Evolutionary conservation across 2,888 invertebrate genomes (phyloP).

Genomic region (Geotrupes spiniger): DNA sequence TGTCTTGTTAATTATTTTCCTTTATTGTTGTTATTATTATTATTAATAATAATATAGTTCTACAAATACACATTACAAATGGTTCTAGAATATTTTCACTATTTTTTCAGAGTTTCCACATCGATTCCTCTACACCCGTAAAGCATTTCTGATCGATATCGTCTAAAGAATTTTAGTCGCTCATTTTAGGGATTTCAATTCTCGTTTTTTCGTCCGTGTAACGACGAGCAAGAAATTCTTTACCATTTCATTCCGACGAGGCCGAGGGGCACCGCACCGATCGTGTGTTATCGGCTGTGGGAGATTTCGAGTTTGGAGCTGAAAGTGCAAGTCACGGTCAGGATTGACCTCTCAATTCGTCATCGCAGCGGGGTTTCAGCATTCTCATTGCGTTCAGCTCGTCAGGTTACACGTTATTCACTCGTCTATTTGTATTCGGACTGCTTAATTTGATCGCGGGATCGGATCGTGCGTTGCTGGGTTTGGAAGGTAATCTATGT

Average conservation of each 20-base stretch:
- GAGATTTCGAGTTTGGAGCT: slow-evolving; percentile 12
- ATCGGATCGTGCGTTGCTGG: slow-evolving; percentile 1
- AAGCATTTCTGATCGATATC: slow-evolving; percentile 10
- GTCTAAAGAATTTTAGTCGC: slow-evolving; percentile 12
- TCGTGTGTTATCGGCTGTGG: background rate
- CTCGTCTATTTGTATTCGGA: slow-evolving; percentile 8
- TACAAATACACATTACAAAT: too few relatives aligned
- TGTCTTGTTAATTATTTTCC: too few relatives aligned
- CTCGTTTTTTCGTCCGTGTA: too few relatives aligned
- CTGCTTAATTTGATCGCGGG: slow-evolving; percentile 6
- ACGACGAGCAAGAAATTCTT: too few relatives aligned
- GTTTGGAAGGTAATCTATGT: slow-evolving; percentile 11
- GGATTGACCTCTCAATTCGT: slow-evolving; percentile 34
- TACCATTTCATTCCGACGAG: background rate
- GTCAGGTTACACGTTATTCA: slow-evolving; percentile 20
- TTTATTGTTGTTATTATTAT: too few relatives aligned
- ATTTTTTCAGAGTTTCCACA: too few relatives aligned
- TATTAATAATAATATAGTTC: too few relatives aligned
- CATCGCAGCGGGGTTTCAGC: slow-evolving; percentile 26
- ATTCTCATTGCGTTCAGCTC: slow-evolving; percentile 18
- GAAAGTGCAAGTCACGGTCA: slow-evolving; percentile 25
- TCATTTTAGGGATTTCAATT: slow-evolving; percentile 9
- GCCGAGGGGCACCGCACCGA: background rate
- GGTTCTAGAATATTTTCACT: too few relatives aligned
- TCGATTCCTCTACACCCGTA: too few relatives aligned